Conservation (phyloP, 2,888 invertebrate genomes). For the Sipha maydis region DNA sequence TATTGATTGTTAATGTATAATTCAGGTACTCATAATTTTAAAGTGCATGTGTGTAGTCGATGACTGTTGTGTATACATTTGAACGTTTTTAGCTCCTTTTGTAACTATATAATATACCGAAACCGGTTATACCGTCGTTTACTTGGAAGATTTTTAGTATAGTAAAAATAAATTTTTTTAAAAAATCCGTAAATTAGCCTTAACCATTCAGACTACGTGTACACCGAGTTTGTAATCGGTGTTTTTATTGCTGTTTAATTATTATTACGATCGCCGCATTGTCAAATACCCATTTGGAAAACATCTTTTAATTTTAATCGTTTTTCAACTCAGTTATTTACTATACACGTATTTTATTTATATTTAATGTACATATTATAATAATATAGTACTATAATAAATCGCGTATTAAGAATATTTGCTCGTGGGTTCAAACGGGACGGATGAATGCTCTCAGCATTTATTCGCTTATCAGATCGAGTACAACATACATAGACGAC, state of each 20-base stretch:
- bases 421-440: no score
- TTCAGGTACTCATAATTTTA: no score
- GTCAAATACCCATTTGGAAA: not conserved
- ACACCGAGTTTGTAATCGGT: conserved; percentile 6
- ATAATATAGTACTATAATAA: no score
- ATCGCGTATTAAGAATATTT: no score
- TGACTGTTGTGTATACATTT: not conserved
- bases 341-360: no score
- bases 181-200: conserved; percentile 37
- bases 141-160: not conserved
- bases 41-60: not conserved
- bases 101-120: not conserved
- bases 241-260: conserved; percentile 36
- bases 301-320: no score
- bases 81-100: conserved; percentile 21
- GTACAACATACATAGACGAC: no score
- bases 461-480: no score
- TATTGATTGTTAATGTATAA: no score
- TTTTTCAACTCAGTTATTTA: no score
- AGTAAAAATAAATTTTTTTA: not conserved
- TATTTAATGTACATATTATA: no score
- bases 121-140: not conserved
- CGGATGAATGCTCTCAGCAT: no score
- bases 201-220: not conserved
- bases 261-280: not conserved